phyloP scores from a whole-genome alignment of 1,140 invertebrate species.

The Tenebrio molitor region DNA sequence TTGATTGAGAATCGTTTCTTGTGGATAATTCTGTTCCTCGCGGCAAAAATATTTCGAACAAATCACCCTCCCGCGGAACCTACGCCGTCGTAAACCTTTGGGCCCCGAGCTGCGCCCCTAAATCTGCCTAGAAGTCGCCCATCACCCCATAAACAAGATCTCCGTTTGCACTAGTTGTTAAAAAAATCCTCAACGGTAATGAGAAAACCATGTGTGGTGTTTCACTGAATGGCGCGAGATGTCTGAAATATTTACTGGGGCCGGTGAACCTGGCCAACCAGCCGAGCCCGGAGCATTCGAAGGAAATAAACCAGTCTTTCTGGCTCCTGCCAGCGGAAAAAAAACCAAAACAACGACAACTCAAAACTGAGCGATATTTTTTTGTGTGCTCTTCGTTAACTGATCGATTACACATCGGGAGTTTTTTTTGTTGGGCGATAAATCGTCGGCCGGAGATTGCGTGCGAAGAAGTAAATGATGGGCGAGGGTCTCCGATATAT shows the following conservation, averaged over 20 bases:
- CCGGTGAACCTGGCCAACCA: constrained; percentile 59
- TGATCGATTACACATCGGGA: constrained; percentile 54
- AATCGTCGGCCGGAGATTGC: constrained; percentile 53
- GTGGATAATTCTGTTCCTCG: too few species aligned
- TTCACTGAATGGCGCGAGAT: constrained; percentile 38
- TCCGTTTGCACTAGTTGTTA: not conserved
- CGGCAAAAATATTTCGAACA: too few species aligned
- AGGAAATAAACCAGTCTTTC: constrained; percentile 59
- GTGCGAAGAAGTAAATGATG: constrained; percentile 57
- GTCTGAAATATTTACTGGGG: constrained; percentile 60
- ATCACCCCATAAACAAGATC: too few species aligned
- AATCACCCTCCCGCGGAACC: too few species aligned
- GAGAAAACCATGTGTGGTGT: constrained; percentile 37
- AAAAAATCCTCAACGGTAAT: constrained; percentile 16
- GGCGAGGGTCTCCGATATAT: constrained; percentile 58
- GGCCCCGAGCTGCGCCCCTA: too few species aligned
- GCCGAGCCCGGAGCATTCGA: constrained; percentile 53
- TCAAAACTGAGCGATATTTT: constrained; percentile 54
- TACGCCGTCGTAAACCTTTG: too few species aligned
- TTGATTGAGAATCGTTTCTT: too few species aligned
- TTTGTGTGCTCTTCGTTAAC: constrained; percentile 49
- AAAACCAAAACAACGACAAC: too few species aligned
- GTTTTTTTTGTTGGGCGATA: constrained; percentile 46
- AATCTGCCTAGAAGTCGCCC: too few species aligned
- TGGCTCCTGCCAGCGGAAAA: constrained; percentile 56